Evolutionary conservation across 2,797 vertebrate genomes (phyloP).

Genomic region (Meda fulgida): DNA sequence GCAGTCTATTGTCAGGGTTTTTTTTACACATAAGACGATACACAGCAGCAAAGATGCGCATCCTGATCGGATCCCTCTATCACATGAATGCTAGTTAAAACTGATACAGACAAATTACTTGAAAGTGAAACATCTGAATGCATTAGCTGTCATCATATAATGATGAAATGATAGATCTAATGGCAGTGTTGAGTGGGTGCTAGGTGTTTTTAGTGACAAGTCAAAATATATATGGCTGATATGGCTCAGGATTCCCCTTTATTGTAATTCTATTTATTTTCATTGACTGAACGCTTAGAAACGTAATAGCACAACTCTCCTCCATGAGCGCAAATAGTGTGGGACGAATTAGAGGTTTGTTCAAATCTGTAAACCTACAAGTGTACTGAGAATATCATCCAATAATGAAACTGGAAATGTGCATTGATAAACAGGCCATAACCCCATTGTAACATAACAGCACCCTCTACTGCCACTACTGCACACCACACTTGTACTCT

Average conservation of each 20-base stretch:
- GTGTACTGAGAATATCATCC: background rate
- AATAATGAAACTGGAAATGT: background rate
- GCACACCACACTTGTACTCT: background rate
- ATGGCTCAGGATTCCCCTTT: background rate
- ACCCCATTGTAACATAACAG: constrained; percentile 8
- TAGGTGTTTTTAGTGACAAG: background rate
- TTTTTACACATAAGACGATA: background rate
- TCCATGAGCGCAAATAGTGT: background rate
- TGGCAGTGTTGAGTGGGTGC: background rate
- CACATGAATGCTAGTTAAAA: background rate
- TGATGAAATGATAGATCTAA: background rate
- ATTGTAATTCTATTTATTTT: background rate
- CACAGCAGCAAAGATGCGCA: constrained; percentile 2
- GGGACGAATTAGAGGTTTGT: background rate
- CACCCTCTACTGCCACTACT: constrained; percentile 6
- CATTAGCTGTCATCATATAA: background rate
- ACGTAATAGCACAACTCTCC: background rate
- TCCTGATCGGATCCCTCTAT: background rate
- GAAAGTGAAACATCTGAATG: constrained; percentile 15
- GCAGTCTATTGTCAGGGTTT: background rate
- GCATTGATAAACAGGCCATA: background rate
- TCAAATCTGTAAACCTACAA: background rate
- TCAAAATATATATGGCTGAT: background rate
- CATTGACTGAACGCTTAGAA: background rate
- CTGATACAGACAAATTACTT: constrained; percentile 1